phyloP scores from a whole-genome alignment of 2,797 vertebrate species.

The Hylomyscus alleni region DNA sequence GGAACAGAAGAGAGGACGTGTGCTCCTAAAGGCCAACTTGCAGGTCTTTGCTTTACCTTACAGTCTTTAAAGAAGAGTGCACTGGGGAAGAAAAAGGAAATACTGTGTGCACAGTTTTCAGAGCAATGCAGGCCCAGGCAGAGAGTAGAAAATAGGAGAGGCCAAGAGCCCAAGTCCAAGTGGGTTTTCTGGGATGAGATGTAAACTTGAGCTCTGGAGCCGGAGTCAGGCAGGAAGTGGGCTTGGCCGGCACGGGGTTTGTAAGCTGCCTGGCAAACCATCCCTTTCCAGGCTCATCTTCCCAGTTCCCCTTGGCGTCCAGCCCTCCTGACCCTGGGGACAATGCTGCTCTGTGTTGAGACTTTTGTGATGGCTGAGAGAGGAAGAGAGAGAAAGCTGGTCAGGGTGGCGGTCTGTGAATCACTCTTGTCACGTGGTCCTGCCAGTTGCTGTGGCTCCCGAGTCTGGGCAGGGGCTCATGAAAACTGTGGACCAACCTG shows the following conservation, averaged over 20 bases:
- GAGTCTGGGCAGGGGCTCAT: conserved; percentile 53
- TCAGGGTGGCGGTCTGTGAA: conserved; percentile 74
- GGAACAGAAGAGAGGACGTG: not conserved
- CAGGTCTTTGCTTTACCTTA: not conserved
- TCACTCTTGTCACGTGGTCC: conserved; percentile 83
- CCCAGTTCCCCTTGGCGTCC: conserved; percentile 85
- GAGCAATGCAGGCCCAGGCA: conserved; percentile 48
- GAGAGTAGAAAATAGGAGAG: conserved; percentile 67
- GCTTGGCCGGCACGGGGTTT: conserved; percentile 83
- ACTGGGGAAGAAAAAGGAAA: conserved; percentile 42
- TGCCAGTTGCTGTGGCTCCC: conserved; percentile 56
- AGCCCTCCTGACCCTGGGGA: conserved; percentile 86
- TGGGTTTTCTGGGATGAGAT: conserved; percentile 78
- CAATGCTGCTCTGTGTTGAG: conserved; percentile 88
- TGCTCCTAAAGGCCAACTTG: not conserved
- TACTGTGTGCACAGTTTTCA: conserved; percentile 12
- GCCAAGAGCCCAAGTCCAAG: conserved; percentile 13
- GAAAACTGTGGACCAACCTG: conserved; percentile 41
- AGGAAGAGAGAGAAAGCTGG: conserved; percentile 65
- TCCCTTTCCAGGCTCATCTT: conserved; percentile 79
- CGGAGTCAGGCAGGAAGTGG: conserved; percentile 86
- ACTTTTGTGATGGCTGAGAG: conserved; percentile 88
- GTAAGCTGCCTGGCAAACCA: conserved; percentile 74
- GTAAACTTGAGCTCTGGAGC: conserved; percentile 83
- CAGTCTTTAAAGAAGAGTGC: conserved; percentile 26